Base-by-base conservation (phyloP, 2,888 invertebrate genomes). In the Drosophila neoperkinsi region DNA sequence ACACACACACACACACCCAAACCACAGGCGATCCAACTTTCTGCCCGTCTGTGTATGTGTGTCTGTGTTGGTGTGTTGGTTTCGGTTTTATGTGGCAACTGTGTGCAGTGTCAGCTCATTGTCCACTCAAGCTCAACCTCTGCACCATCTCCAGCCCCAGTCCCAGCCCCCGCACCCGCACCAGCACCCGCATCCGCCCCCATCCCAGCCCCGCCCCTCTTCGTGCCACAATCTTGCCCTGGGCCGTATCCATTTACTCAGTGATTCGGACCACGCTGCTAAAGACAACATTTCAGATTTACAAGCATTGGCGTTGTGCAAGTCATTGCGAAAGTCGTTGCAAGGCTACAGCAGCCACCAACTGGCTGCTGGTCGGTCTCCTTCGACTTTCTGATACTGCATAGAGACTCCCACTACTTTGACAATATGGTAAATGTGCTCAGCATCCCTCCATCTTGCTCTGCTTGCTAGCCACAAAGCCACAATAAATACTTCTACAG, bases 251-350 rank as follows among this genome's bases (percentile, higher is more conserved):
- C 77, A 71, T 77, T 77, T 77, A 77, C 73, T 72, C 67, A 71
- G 52, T 77, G 77, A 77, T 77, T 77, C 68, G 69, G 59, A 65
- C 66, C 74, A 75, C 61, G 66, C 58, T 65, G 56, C 69, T 80
- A 84, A 74, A 76, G 85, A 88, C 81, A 85, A 82, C 88, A 88
- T 85, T 90, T 85, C 80, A 75, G 90, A 90, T 90, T 84, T 85
- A 75, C 79, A 79, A 76, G 81, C 69, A 74, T 61, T 65, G 82
- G 61, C 77, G 75, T 75, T 75, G 71, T 66, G 52, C 73, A 71
- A 78, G 78, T 77, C 76, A 74, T 59, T 74, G 63, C 59, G 25
- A 58, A 67, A 68, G 63, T 64, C 67, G 60, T 41, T 52, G 58
- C 61, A 43, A 55, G 57, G 57, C 61, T 50, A 38, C 25, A 41